Base-by-base conservation (phyloP, 2,113 vertebrate genomes). In the Atractosteus spatula region DNA sequence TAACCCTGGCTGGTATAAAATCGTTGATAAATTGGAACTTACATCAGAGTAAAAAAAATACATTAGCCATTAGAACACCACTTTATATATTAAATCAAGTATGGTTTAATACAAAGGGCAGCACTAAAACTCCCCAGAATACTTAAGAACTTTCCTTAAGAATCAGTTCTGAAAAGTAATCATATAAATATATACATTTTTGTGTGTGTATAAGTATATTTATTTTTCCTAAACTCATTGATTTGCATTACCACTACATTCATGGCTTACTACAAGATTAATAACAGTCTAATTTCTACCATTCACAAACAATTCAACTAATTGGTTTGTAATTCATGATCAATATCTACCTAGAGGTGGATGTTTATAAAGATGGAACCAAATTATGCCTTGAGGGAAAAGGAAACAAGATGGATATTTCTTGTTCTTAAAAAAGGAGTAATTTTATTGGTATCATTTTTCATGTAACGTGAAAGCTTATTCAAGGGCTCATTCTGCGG, bases 291-390 rank as follows among this genome's bases (percentile, higher is more conserved):
- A 7, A 51, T 51, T 51, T 51, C 5, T 51, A 55, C 72, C 57
- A 41, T 56, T 55, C 59, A 41, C 29, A 51, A 54, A 41, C 72
- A 41, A 42, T 65, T 66, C 57, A 63, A 62, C 69, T 79, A 76
- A 79, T 78, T 74, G 43, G 63, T 44, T 76, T 59, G 70, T 74
- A 78, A 81, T 78, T 72, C 69, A 57, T 68, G 56, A 81, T 78
- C 72, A 62, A 74, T 75, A 70, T 51, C 47, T 51, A 7, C 47
- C 5, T 51, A 51, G 5, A 51, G 10, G 47, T 41, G 69, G 71
- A 44, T 29, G n/a, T 72, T 69, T 70, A 47, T 71, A 80, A 72
- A 72, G 55, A 76, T 69, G 51, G 62, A 74, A 71, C 43, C 56
- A 70, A 59, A 74, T 68, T 72, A 77, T 68, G 62, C 44, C 74